phyloP scores from a whole-genome alignment of 2,888 invertebrate genomes.

The Microplitis deprimator region DNA sequence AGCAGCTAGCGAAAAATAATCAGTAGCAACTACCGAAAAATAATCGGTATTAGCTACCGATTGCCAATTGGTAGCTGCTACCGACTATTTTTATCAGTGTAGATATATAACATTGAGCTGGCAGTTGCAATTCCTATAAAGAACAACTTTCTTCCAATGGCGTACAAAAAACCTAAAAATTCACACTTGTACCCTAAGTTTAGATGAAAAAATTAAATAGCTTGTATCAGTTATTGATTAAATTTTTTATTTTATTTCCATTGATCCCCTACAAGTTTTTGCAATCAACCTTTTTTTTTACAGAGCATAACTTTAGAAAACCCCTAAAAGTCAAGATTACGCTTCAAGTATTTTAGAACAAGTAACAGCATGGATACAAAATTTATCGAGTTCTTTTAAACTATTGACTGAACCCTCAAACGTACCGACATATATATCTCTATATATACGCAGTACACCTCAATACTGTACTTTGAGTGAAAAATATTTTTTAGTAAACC shows the following conservation, averaged over 20 bases:
- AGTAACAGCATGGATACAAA: neutral
- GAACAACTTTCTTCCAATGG: too few relatives aligned
- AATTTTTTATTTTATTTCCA: neutral
- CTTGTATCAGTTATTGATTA: too few relatives aligned
- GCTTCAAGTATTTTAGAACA: neutral
- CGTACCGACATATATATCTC: neutral
- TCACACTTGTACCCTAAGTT: too few relatives aligned
- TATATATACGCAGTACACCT: neutral
- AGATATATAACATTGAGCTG: too few relatives aligned
- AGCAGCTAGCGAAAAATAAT: too few relatives aligned
- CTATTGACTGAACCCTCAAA: neutral
- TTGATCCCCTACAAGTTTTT: constrained; percentile 2
- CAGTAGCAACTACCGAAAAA: too few relatives aligned
- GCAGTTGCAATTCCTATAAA: too few relatives aligned
- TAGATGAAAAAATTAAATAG: too few relatives aligned
- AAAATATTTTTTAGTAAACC: neutral
- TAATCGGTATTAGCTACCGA: too few relatives aligned
- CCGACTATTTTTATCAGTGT: too few relatives aligned
- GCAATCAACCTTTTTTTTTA: neutral
- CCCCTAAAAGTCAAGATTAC: constrained; percentile 19
- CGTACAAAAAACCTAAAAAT: too few relatives aligned
- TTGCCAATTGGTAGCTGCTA: too few relatives aligned
- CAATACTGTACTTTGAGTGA: neutral
- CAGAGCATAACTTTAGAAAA: neutral
- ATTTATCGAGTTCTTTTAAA: neutral